Evolutionary conservation across 2,888 invertebrate species (phyloP), one percentile per base, ranked within the genome.

Genomic region (Meganola albula): DNA sequence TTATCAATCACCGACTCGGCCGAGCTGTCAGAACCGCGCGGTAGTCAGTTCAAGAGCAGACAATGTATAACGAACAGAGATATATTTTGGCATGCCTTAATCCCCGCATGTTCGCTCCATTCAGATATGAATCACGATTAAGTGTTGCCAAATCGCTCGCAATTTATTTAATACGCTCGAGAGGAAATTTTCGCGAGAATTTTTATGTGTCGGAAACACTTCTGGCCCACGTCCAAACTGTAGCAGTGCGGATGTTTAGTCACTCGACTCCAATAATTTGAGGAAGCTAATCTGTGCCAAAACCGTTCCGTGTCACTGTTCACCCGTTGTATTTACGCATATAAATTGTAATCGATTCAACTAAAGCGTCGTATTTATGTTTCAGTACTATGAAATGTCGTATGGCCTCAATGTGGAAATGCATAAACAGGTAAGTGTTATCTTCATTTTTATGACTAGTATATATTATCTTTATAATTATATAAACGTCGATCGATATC

Each of bases 361-460:
- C 68, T 75, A 73, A 78, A 67, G 54, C 54, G 51, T 67, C 48
- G 59, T 55, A 47, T 85, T 85, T 88, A 71, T 87, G 83, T 94
- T 93, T 67, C 93, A 96, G 96, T 97, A 97, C 88, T 97, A 97
- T 89, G 98, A 98, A 90, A 97, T 97, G 96, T 96, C 96, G 36
- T 97, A 97, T 87, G 96, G 96, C 64, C 92, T 97, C 85, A 97
- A 97, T 87, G 96, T 96, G 75, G 98, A 98, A 88, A 96, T 97
- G 95, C 96, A 96, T 86, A 97, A 97, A 90, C 97, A 97, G 93
- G 95, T 95, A 88, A 87, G 90, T 76, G 52, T 47, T 8, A 27
- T 43, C 34, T 20, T 38, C 44, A 24, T 25, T 41, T 28, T 40
- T 30, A n/a, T n/a, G n/a, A n/a, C n/a, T n/a, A n/a, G n/a, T n/a